A percentile compares a stretch with the other conserved stretches of the same genome.
phyloP scores from a whole-genome alignment of 2,888 invertebrate genomes.

The Dynastes maya region DNA sequence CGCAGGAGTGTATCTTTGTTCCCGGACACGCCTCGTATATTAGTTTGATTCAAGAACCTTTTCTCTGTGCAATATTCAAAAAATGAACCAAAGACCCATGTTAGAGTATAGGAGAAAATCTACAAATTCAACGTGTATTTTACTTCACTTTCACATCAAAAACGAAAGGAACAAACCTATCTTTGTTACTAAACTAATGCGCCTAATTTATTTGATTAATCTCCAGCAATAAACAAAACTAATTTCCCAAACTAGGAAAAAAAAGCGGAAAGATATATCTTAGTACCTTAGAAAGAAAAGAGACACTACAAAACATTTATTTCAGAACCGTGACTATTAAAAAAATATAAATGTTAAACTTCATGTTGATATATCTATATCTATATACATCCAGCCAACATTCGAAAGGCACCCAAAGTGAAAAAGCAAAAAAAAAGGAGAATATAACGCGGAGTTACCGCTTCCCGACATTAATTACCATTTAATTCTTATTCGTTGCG shows the following conservation, averaged over 20 bases:
- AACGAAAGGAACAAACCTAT: background rate
- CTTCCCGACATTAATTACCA: constrained; percentile 29
- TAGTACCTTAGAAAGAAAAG: no score
- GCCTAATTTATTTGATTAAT: constrained; percentile 1
- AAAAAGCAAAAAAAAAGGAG: background rate
- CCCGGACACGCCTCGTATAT: no score
- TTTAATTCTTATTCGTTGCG: constrained; percentile 22
- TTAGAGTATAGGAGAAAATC: no score
- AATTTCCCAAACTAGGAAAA: background rate
- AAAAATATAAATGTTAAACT: constrained; percentile 9
- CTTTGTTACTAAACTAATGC: background rate
- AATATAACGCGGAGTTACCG: background rate
- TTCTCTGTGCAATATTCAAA: no score
- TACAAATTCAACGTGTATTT: no score
- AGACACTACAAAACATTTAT: background rate
- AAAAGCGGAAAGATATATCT: background rate
- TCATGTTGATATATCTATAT: no score
- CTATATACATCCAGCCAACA: background rate
- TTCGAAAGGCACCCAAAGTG: background rate
- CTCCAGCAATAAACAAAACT: constrained; percentile 11
- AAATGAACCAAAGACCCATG: no score
- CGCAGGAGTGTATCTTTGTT: no score
- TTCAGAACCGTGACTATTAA: constrained; percentile 16
- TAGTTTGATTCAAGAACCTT: no score
- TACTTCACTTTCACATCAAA: no score